Percentiles rank a stretch among this genome's conserved stretches.
Conservation (phyloP, 2,888 invertebrate species). For the Lasioglossum figueresi region DNA sequence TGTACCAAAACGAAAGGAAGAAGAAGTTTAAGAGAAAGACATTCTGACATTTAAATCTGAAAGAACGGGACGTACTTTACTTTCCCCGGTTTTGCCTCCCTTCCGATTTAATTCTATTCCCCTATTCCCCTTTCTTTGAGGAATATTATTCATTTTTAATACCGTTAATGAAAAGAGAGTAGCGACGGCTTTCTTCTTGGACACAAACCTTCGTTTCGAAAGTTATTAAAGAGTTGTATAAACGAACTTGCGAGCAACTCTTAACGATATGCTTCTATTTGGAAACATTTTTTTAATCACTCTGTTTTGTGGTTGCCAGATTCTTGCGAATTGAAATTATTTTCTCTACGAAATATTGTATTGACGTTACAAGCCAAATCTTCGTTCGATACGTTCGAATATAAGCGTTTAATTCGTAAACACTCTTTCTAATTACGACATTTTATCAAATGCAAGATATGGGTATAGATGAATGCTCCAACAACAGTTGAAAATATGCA, state of each 20-base stretch:
- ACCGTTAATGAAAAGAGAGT: neutral
- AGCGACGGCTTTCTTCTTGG: neutral
- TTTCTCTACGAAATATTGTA: neutral
- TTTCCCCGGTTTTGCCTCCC: neutral
- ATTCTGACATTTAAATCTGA: conserved; percentile 26
- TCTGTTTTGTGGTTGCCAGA: neutral
- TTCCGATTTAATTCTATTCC: conserved; percentile 10
- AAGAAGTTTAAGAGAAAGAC: conserved; percentile 7
- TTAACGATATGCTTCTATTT: neutral
- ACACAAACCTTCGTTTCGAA: neutral
- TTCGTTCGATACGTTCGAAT: neutral
- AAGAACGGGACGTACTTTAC: neutral
- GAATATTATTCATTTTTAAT: conserved; percentile 1
- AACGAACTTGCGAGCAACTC: neutral
- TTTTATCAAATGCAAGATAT: too few relatives aligned
- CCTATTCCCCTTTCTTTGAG: conserved; percentile 1
- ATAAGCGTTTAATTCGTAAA: too few relatives aligned
- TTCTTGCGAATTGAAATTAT: neutral
- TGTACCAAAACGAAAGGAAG: conserved; percentile 33
- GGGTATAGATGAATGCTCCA: too few relatives aligned
- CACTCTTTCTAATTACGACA: too few relatives aligned
- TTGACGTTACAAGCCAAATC: neutral
- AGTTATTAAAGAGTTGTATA: conserved; percentile 5
- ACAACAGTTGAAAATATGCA: too few relatives aligned
- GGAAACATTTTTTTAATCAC: neutral